Evolutionary conservation across 2,888 invertebrate species (phyloP).

Genomic region (Scaptomyza cyrtandrae): DNA sequence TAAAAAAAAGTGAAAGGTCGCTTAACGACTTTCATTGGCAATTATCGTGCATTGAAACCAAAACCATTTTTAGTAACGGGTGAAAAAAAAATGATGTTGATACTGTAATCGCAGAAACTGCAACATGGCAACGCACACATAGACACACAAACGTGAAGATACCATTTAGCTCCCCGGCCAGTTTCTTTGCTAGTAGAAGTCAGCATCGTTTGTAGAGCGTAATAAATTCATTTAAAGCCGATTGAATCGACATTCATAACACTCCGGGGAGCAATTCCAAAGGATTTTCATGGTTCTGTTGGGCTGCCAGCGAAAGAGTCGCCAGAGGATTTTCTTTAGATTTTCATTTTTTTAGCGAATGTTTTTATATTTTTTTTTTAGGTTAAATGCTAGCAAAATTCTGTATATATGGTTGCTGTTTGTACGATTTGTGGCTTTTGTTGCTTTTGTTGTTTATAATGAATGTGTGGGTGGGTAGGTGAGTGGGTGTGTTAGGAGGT

Average conservation of each 20-base stretch:
- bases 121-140: constrained; percentile 26
- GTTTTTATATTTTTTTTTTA: constrained; percentile 42
- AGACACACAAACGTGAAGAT: constrained; percentile 7
- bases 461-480: constrained; percentile 64
- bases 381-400: constrained; percentile 70
- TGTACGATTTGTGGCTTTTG: constrained; percentile 7
- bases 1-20: background rate
- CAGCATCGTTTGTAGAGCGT: constrained; percentile 48
- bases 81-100: constrained; percentile 23
- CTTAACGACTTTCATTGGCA: constrained; percentile 32
- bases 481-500: background rate
- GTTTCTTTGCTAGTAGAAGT: background rate
- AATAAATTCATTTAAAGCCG: constrained; percentile 83
- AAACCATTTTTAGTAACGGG: constrained; percentile 14
- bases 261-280: constrained; percentile 83
- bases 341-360: constrained; percentile 66
- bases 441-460: constrained; percentile 59
- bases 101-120: constrained; percentile 29
- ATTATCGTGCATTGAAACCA: constrained; percentile 38
- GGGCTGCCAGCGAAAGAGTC: constrained; percentile 60
- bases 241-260: constrained; percentile 83
- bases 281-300: constrained; percentile 77
- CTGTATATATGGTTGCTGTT: constrained; percentile 61
- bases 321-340: constrained; percentile 76
- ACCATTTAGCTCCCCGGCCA: background rate